Evolutionary conservation across 23 tunicate species (phyloP), one percentile per base, ranked within the genome.

Genomic region (Botrylloides violaceus): DNA sequence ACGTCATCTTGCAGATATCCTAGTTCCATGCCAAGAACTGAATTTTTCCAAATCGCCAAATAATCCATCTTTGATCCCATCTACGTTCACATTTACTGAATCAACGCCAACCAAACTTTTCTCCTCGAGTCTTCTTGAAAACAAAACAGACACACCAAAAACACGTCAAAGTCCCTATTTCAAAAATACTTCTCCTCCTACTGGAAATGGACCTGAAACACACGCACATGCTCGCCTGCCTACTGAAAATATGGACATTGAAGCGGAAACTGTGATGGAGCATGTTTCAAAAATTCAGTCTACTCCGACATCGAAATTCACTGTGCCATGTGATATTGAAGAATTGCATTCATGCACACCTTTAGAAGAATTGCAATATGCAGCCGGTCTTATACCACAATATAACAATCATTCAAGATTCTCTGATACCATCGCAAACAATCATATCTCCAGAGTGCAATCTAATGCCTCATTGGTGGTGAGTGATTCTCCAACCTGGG

Each of bases 1-100:
- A 71, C 20, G 28, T 4, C 95, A 87, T 71, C 80, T 87, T 36
- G 86, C 86, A 22, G 28, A 74, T 32, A 34, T 80, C 3, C 71
- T 80, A n/a, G 7, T 25, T 34, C 68, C 76, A 34, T 43, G 38
- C 3, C 55, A 27, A 3, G 23, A 63, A 29, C 19, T 19, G 3
- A 26, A 34, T 26, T 23, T n/a, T 2, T 2, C 24, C 30, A 60
- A 36, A 61, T 63, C 66, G 23, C 15, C 47, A 32, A 25, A 57
- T 7, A 38, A 57, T 19, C 21, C 25, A 19, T 1, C 30, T 21
- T 37, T n/a, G 9, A 21, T 9, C 19, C 25, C 74, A 68, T 68
- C 58, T 20, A 32, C 57, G 29, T 68, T 43, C 47, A 32, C 74
- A 18, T 68, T 37, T 43, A 4, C 1, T 29, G 70, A 63, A 31